phyloP scores from a whole-genome alignment of 1,140 invertebrate genomes.

The Apocrypta bakeri region DNA sequence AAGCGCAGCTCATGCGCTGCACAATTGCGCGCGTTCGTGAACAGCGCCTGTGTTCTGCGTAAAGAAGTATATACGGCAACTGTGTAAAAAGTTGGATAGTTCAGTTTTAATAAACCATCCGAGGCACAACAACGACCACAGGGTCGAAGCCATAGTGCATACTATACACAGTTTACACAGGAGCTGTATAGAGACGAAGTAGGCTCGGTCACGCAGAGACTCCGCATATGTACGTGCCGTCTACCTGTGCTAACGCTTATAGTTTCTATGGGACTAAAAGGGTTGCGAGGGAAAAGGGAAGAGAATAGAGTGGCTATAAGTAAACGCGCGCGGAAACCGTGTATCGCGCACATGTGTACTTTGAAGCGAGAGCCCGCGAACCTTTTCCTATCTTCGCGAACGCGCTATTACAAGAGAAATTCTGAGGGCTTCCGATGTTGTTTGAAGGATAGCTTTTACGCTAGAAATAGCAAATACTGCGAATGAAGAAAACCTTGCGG shows the following conservation, averaged over 20 bases:
- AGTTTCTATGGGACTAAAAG: neutral
- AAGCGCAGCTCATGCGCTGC: neutral
- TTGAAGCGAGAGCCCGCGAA: neutral
- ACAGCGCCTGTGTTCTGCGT: constrained; percentile 1
- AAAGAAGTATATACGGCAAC: neutral
- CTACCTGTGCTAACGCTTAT: neutral
- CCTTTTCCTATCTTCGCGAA: too few species aligned
- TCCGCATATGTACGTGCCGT: neutral
- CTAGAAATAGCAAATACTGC: too few species aligned
- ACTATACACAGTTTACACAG: neutral
- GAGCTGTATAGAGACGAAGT: too few species aligned
- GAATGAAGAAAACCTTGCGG: too few species aligned
- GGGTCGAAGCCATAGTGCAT: neutral
- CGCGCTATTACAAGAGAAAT: neutral
- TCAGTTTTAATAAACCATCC: constrained; percentile 31
- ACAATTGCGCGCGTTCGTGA: constrained; percentile 19
- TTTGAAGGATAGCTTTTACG: neutral
- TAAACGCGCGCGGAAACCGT: neutral
- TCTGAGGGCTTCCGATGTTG: neutral
- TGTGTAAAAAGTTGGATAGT: constrained; percentile 22
- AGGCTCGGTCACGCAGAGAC: constrained; percentile 7
- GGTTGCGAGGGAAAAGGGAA: neutral
- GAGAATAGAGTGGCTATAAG: neutral
- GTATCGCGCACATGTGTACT: neutral
- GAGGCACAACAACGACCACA: neutral